Evolutionary conservation across 2,113 vertebrate genomes (phyloP).

Genomic region (Gymnobelideus leadbeateri): DNA sequence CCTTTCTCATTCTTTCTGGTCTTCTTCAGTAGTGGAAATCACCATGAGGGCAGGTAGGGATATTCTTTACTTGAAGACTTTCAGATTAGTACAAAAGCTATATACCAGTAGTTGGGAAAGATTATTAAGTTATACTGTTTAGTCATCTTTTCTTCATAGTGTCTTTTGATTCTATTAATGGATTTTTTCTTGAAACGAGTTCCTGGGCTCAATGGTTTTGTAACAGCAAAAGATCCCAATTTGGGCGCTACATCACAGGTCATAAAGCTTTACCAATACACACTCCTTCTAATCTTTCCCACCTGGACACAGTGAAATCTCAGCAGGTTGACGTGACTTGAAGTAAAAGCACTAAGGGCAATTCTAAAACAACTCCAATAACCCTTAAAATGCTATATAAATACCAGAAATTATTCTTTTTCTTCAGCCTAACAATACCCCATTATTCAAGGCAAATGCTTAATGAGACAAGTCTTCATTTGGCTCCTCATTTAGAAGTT

Average conservation of each 20-base stretch:
- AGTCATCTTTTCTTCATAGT: slow-evolving; percentile 55
- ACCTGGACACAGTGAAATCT: slow-evolving; percentile 25
- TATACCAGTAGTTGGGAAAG: slow-evolving; percentile 63
- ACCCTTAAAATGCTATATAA: not conserved
- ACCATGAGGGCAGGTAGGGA: slow-evolving; percentile 84
- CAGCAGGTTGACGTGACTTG: slow-evolving; percentile 53
- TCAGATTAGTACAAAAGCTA: slow-evolving; percentile 58
- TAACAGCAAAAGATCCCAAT: not conserved
- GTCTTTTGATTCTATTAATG: slow-evolving; percentile 39
- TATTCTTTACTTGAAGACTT: slow-evolving; percentile 27
- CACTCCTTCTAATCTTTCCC: slow-evolving; percentile 31
- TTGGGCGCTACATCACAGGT: not conserved
- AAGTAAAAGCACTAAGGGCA: not conserved
- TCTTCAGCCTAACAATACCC: slow-evolving; percentile 58
- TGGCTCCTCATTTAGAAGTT: slow-evolving; percentile 69
- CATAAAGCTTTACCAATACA: not conserved
- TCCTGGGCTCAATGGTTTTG: not conserved
- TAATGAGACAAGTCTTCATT: slow-evolving; percentile 67
- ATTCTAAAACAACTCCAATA: slow-evolving; percentile 64
- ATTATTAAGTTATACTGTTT: slow-evolving; percentile 71
- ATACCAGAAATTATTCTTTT: not conserved
- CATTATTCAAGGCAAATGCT: slow-evolving; percentile 57
- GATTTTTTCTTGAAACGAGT: not conserved
- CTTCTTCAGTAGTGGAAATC: slow-evolving; percentile 84
- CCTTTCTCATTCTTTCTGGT: slow-evolving; percentile 87